These are phyloP conservation scores for Neria commutata DNA, from an alignment of 2,888 invertebrate species.

Conservation along the genomic window DNA sequence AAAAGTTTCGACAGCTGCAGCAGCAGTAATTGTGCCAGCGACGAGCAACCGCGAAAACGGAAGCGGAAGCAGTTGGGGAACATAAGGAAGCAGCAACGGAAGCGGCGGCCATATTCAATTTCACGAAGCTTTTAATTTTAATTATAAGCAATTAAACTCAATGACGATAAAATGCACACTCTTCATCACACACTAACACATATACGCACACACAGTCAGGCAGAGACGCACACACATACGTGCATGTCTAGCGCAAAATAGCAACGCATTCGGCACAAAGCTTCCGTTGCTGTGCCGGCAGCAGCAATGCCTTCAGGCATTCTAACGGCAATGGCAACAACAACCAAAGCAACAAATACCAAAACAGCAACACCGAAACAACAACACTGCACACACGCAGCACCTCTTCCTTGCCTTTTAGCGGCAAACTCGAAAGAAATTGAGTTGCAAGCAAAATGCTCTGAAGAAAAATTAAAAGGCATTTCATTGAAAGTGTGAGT, in stretches of 20 bases:
- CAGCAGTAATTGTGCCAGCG: background rate
- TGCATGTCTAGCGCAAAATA: too few species aligned
- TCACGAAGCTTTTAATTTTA: slow-evolving; percentile 49
- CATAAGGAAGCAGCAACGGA: background rate
- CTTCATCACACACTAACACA: slow-evolving; percentile 13
- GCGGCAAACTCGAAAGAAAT: background rate
- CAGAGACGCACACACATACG: slow-evolving; percentile 39
- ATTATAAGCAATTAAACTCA: slow-evolving; percentile 50
- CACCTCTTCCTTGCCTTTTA: background rate
- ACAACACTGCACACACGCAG: background rate
- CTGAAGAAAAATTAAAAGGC: too few species aligned
- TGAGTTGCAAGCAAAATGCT: too few species aligned
- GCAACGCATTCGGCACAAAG: background rate
- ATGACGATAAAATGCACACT: slow-evolving; percentile 25
- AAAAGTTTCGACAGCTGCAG: background rate
- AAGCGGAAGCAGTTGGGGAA: background rate
- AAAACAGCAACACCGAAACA: background rate
- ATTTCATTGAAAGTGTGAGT: too few species aligned
- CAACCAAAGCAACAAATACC: background rate
- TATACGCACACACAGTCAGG: slow-evolving; percentile 12
- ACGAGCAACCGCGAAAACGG: background rate
- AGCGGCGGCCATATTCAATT: slow-evolving; percentile 44
- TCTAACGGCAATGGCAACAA: background rate
- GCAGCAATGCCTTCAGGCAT: background rate
- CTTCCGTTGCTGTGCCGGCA: too few species aligned